Conservation (phyloP, 1,140 invertebrate species). For the Drosophila ironensis region DNA sequence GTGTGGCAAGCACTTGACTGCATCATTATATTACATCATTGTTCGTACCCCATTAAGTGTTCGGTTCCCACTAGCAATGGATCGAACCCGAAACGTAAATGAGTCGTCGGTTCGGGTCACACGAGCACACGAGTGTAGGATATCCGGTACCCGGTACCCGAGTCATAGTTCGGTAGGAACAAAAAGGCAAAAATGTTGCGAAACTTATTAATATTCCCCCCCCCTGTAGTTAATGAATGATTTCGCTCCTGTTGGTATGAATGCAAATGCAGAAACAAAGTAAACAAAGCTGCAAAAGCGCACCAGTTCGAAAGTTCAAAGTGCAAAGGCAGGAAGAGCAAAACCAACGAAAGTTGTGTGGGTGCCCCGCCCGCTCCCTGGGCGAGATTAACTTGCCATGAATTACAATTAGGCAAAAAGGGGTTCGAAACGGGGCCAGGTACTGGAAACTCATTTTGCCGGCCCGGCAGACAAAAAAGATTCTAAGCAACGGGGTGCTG, state of each 20-base stretch:
- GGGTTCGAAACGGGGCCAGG: background rate
- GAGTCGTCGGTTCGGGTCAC: no score
- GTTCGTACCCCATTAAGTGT: conserved; percentile 5
- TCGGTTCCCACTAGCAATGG: background rate
- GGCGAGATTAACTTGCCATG: conserved; percentile 24
- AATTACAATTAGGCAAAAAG: conserved; percentile 25
- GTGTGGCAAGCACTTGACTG: conserved; percentile 9
- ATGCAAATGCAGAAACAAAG: background rate
- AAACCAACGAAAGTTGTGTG: background rate
- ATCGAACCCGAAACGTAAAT: background rate
- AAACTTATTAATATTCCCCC: no score
- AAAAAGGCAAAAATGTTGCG: no score
- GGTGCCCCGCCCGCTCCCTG: background rate
- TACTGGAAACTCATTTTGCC: conserved; percentile 4
- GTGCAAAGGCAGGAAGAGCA: background rate
- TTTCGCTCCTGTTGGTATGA: background rate
- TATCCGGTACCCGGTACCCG: no score
- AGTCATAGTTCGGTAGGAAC: no score
- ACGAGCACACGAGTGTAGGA: conserved; percentile 3
- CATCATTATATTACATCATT: conserved; percentile 5
- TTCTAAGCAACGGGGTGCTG: background rate
- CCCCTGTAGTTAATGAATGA: background rate
- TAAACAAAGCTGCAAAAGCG: background rate
- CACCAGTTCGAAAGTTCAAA: background rate
- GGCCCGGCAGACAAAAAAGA: background rate